Base-by-base conservation (phyloP, 2,113 vertebrate genomes). In the Brachypteracias leptosomus region DNA sequence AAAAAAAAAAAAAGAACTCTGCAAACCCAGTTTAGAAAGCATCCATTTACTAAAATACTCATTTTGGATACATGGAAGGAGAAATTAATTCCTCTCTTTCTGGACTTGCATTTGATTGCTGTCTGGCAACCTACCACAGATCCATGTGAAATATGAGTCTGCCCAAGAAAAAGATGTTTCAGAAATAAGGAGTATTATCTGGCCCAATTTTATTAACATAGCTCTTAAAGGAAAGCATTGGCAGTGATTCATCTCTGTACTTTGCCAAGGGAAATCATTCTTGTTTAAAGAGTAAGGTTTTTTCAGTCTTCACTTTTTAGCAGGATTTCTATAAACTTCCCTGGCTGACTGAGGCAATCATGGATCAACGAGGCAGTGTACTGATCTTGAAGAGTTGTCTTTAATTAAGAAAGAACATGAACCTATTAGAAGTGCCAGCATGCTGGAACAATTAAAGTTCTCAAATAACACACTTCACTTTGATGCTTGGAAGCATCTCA, bases 201-300 rank as follows among this genome's bases (percentile, higher is more conserved):
- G 84, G 52, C 74, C 74, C 80, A 24, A 72, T 85, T 81, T 92
- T 95, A 92, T 90, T 94, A 96, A 93, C 49, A 46, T n/a, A n/a
- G 44, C 47, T 94, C 73, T 95, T 90, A 90, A 95, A 96, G 47
- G 76, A 77, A 94, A 92, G 68, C 2, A 7, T 49, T 90, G 95
- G 90, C 95, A 88, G 93, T 90, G 92, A 95, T 92, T 96, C 93
- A 82, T 92, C 65, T 88, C 68, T 88, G 35, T 57, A 58, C 74
- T 73, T 67, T 96, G 95, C 95, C 95, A 97, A 90, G 57, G 88
- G 85, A 96, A 95, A 90, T 95, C 65, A 88, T 72, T 96, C 93
- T 84, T 92, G 57, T 74, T 92, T 94, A 72, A 94, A 94, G 71
- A 93, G 75, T 57, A 83, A 71, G 58, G 9, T 12, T 66, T 88